Percentiles rank a stretch among this genome's conserved stretches.
phyloP scores from a whole-genome alignment of 2,113 vertebrate species.

The Tapirus terrestris region DNA sequence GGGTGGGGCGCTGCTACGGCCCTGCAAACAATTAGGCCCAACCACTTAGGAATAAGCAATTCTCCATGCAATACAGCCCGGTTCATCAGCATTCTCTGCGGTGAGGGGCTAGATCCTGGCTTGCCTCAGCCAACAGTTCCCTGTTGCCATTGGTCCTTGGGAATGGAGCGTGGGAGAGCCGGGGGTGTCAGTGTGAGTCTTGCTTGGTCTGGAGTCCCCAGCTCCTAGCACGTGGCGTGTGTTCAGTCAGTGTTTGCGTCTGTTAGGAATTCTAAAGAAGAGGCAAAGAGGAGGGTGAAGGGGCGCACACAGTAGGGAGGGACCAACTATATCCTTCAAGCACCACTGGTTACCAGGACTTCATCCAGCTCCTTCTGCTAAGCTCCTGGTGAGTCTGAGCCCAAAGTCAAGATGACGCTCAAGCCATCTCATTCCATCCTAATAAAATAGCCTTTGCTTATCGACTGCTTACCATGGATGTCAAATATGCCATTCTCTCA shows the following conservation, averaged over 20 bases:
- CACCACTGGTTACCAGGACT: not conserved
- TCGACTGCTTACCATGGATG: not conserved
- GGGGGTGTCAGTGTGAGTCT: not conserved
- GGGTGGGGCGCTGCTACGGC: too few relatives aligned
- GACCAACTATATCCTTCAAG: not conserved
- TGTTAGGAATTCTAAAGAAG: not conserved
- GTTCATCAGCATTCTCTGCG: not conserved
- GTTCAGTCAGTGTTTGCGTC: not conserved
- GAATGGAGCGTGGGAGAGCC: not conserved
- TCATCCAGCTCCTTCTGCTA: not conserved
- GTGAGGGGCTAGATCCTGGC: not conserved
- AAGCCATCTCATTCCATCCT: not conserved
- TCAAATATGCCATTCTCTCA: fast-evolving
- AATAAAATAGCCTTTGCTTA: not conserved
- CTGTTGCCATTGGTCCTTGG: not conserved
- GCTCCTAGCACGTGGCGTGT: not conserved
- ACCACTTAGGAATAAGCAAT: not conserved
- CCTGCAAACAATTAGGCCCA: not conserved
- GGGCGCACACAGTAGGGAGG: fast-evolving
- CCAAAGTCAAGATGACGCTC: not conserved
- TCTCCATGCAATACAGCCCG: not conserved
- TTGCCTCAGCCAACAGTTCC: not conserved
- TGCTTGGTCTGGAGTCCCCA: not conserved
- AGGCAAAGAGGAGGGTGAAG: not conserved
- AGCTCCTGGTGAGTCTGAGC: not conserved